These are phyloP conservation scores for Drosophila suzukii DNA, from an alignment of 1,140 invertebrate genomes.

Conservation along the genomic window DNA sequence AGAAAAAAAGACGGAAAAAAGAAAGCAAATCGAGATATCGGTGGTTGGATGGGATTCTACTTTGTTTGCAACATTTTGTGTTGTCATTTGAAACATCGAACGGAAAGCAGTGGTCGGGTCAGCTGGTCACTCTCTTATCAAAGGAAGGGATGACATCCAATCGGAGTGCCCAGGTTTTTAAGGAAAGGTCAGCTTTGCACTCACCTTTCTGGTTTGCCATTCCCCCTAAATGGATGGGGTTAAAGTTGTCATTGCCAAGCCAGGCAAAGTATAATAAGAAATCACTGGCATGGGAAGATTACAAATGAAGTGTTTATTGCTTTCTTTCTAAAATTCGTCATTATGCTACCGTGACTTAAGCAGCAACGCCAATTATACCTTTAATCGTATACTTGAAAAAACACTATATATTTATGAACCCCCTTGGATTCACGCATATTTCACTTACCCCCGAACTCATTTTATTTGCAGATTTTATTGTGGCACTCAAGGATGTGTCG, in stretches of 20 bases:
- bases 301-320: neutral
- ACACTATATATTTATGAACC: conserved; percentile 14
- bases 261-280: neutral
- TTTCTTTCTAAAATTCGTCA: too few relatives aligned
- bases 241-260: conserved; percentile 7
- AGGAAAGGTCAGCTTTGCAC: conserved; percentile 16
- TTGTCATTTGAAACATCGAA: conserved; percentile 51
- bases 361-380: neutral
- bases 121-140: conserved; percentile 35
- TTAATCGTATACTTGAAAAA: conserved; percentile 1
- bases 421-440: conserved; percentile 25
- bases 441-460: conserved; percentile 19
- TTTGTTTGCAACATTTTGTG: conserved; percentile 55
- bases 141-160: conserved; percentile 29
- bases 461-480: conserved; percentile 80
- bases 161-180: neutral
- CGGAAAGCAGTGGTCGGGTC: conserved; percentile 34
- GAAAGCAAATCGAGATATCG: conserved; percentile 20
- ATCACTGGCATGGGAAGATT: neutral
- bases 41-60: conserved; percentile 26
- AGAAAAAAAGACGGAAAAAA: conserved; percentile 1
- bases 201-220: conserved; percentile 6
- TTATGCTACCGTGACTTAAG: too few relatives aligned
- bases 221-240: conserved; percentile 8
- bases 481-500: conserved; percentile 87